A percentile compares a stretch with the other conserved stretches of the same genome.
Conservation (phyloP, 2,888 invertebrate genomes). For the Oligia fasciuncula region DNA sequence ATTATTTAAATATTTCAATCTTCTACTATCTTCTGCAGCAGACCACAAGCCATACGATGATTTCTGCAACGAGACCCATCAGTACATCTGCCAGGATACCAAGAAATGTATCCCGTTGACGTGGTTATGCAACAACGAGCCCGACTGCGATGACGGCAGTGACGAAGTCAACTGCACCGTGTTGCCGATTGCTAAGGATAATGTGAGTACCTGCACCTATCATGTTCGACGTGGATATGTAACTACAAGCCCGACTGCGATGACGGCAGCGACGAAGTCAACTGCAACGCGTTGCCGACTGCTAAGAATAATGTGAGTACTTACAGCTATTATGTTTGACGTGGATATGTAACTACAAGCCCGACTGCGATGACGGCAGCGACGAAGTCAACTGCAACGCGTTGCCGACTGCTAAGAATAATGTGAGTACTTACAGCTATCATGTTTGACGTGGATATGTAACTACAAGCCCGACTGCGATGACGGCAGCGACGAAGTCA, state of each 20-base stretch:
- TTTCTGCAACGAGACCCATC: constrained; percentile 80
- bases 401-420: constrained; percentile 41
- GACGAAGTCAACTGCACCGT: constrained; percentile 89
- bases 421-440: constrained; percentile 67
- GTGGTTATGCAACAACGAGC: constrained; percentile 93
- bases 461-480: constrained; percentile 92
- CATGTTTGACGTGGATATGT: constrained; percentile 91
- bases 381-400: constrained; percentile 43
- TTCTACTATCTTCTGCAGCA: constrained; percentile 64
- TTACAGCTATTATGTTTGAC: constrained; percentile 67
- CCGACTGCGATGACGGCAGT: constrained; percentile 92
- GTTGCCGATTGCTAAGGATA: constrained; percentile 41
- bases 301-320: constrained; percentile 69
- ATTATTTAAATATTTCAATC: not conserved
- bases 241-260: constrained; percentile 92
- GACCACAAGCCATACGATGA: constrained; percentile 69
- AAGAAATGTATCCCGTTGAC: constrained; percentile 92
- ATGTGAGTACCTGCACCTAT: constrained; percentile 67
- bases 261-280: no score
- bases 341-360: constrained; percentile 92
- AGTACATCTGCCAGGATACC: constrained; percentile 90
- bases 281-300: constrained; percentile 47
- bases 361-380: constrained; percentile 86
- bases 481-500: constrained; percentile 91
- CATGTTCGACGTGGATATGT: constrained; percentile 90